Evolutionary conservation across 2,888 invertebrate genomes (phyloP).

Genomic region (Acholoe squamosa): DNA sequence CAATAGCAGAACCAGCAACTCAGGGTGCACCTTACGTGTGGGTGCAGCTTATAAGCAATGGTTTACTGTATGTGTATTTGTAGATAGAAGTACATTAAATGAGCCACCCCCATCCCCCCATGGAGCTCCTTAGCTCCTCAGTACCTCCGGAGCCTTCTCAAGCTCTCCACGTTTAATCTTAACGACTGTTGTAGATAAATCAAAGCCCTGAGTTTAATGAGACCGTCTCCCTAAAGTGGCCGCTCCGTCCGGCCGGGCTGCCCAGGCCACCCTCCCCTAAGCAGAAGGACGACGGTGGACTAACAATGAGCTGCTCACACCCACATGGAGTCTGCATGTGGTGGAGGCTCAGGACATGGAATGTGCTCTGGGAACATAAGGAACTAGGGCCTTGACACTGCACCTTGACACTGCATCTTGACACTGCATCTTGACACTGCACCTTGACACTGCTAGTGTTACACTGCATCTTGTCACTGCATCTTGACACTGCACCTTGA

Average conservation of each 20-base stretch:
- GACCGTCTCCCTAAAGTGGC: background rate
- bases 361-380: background rate
- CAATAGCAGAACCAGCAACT: too few relatives aligned
- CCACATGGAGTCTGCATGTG: background rate
- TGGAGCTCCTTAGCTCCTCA: background rate
- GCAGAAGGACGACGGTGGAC: background rate
- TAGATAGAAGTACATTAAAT: too few relatives aligned
- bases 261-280: background rate
- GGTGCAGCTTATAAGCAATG: too few relatives aligned
- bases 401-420: too few relatives aligned
- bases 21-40: too few relatives aligned
- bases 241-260: background rate
- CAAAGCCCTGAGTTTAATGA: slow-evolving; percentile 35
- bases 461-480: too few relatives aligned
- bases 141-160: background rate
- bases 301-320: slow-evolving; percentile 42
- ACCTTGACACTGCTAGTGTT: too few relatives aligned
- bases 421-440: too few relatives aligned
- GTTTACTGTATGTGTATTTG: too few relatives aligned
- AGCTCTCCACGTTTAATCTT: slow-evolving; percentile 42
- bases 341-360: background rate
- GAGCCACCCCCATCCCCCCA: too few relatives aligned
- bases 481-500: too few relatives aligned
- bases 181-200: slow-evolving; percentile 36
- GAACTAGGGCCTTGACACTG: too few relatives aligned